phyloP scores from a whole-genome alignment of 2,888 invertebrate species.

The Cerastis rubricosa region DNA sequence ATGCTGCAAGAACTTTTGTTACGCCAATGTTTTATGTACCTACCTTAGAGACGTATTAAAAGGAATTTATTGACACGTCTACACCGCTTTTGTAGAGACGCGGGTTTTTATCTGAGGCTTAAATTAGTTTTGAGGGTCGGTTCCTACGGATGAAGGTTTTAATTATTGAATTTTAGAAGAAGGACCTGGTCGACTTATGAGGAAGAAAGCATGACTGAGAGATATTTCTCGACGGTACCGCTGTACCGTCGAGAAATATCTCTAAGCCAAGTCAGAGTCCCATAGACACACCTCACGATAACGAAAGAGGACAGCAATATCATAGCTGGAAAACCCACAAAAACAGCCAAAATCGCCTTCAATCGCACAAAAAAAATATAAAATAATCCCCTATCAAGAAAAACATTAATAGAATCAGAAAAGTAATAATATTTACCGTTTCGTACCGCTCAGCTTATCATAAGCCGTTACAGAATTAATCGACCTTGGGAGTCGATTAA shows the following conservation, averaged over 20 bases:
- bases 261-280: too few relatives aligned
- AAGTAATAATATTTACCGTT: slow-evolving; percentile 56
- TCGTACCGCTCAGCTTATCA: slow-evolving; percentile 39
- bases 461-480: slow-evolving; percentile 68
- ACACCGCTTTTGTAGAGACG: background rate
- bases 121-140: background rate
- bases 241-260: too few relatives aligned
- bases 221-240: too few relatives aligned
- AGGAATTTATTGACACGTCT: slow-evolving; percentile 33
- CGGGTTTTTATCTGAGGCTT: background rate
- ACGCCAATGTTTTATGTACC: slow-evolving; percentile 38
- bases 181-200: background rate
- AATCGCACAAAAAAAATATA: background rate
- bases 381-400: slow-evolving; percentile 10
- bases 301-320: too few relatives aligned
- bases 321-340: background rate
- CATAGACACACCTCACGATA: too few relatives aligned
- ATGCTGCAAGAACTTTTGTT: slow-evolving; percentile 47
- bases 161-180: background rate
- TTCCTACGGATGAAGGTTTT: background rate
- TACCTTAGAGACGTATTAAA: slow-evolving; percentile 24
- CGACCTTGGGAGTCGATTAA: slow-evolving; percentile 75
- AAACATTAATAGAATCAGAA: slow-evolving; percentile 41
- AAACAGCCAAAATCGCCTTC: background rate
- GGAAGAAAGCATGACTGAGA: too few relatives aligned